Base-by-base conservation (phyloP, 2,888 invertebrate species). In the Mythimna impura region DNA sequence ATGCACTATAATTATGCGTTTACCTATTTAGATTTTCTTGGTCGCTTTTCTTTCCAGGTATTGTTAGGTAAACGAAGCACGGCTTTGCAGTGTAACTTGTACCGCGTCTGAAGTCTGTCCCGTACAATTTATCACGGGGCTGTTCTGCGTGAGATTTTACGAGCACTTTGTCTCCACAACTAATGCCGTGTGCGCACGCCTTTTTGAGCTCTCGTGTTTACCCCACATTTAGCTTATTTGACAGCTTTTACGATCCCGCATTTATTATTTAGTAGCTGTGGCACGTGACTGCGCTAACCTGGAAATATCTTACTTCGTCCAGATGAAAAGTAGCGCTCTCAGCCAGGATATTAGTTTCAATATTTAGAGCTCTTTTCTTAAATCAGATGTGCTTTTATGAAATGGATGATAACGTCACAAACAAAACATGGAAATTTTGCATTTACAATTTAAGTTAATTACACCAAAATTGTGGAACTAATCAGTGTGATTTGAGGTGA, bases 91-190 rank as follows among this genome's bases (percentile, higher is more conserved):
- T 75, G 72, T 79, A 78, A 77, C 82, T 74, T 78, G 80, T 60
- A 8, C 63, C 76, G 66, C 60, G 68, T 40, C 58, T 70, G 68
- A 74, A 80, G 73, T 66, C 71, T 76, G 80, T 75, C 80, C 80
- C 83, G 80, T 78, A 84, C 86, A 78, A 90, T 91, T 89, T 89
- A 88, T 92, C 89, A 89, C 79, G 58, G 82, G 80, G 82, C 84
- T 84, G 83, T 85, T 85, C 90, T 90, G 89, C 87, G 88, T 85
- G 84, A 88, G 91, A 91, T 91, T 90, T 91, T 89, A 89, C 89
- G 88, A 86, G 85, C 91, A 89, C 91, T 92, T 89, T 89, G 90
- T 89, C 87, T 87, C 81, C 84, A 79, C 86, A 87, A 89, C 83
- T 89, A 88, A 90, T 91, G 88, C 81, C 75, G 82, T 73, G 80